Evolutionary conservation across 2,888 invertebrate genomes (phyloP), one percentile per base, ranked within the genome.

Genomic region (Drosophila setosimentum): DNA sequence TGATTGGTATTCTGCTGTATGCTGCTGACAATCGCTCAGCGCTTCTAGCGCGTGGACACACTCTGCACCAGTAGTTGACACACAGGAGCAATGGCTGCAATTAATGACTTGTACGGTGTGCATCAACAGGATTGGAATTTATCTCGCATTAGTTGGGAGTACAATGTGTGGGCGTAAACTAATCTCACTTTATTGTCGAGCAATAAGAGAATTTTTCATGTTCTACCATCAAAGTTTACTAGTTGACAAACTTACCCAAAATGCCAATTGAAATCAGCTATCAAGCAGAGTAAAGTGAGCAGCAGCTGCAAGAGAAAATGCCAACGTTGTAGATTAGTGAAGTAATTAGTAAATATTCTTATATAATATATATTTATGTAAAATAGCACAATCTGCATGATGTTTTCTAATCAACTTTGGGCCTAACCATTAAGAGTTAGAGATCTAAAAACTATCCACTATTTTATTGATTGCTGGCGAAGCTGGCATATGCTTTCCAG

Each of bases 21-120:
- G 27, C 50, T n/a, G n/a, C 54, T 21, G 42, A 51, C 76, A 78
- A 74, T 63, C 73, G 62, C 78, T 78, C 78, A 78, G 59, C 60
- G 24, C 48, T 21, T 54, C n/a, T 35, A 42, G 49, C n/a, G 51
- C 54, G 35, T 32, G 45, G 21, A 11, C 49, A 77, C 64, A 71
- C 57, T 68, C 55, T 62, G 58, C 42, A n/a, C 57, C 40, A 50
- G 27, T 62, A 74, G 59, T 63, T 48, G 37, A 32, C 57, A 18
- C 57, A 72, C 32, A 59, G 40, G 35, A 50, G 11, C 27, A 51
- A 29, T n/a, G 27, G 73, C 64, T 54, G 64, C 59, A 65, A 54
- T 73, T 63, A 72, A 72, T 73, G 58, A 40, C 24, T 54, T n/a
- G 21, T 21, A 18, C 7, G 2, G 24, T 42, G 24, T 42, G 50